Conservation (phyloP, 2,888 invertebrate species). For the Agelastica alni region DNA sequence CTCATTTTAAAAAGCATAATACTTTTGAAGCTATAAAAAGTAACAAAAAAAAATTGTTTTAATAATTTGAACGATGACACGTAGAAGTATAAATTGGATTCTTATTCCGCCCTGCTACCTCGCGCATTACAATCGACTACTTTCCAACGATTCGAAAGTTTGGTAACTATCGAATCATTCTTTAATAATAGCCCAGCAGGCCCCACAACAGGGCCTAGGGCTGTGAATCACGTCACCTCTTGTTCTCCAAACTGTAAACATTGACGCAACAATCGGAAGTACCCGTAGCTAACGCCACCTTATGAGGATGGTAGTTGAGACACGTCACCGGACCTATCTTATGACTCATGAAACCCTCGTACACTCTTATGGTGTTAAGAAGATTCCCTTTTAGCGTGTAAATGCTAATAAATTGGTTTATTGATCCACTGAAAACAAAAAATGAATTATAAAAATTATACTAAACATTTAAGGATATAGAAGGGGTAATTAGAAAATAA, state of each 20-base stretch:
- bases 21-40: no score
- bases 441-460: no score
- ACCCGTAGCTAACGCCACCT: slow-evolving; percentile 83
- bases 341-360: slow-evolving; percentile 90
- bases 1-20: no score
- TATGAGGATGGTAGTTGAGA: slow-evolving; percentile 87
- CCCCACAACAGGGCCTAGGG: slow-evolving; percentile 55
- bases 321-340: slow-evolving; percentile 87
- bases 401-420: slow-evolving; percentile 78
- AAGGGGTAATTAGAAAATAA: no score
- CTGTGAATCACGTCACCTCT: slow-evolving; percentile 68
- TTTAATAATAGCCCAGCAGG: slow-evolving; percentile 45
- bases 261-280: slow-evolving; percentile 83
- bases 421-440: slow-evolving; percentile 67
- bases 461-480: no score
- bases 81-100: no score
- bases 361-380: slow-evolving; percentile 81
- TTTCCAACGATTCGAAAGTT: no score
- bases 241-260: slow-evolving; percentile 74
- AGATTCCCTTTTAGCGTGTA: slow-evolving; percentile 73
- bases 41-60: no score
- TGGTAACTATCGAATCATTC: slow-evolving; percentile 9
- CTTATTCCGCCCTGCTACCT: no score
- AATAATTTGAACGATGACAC: no score
- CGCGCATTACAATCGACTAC: no score